phyloP scores from a whole-genome alignment of 2,888 invertebrate genomes.

The Tenodera sinensis region DNA sequence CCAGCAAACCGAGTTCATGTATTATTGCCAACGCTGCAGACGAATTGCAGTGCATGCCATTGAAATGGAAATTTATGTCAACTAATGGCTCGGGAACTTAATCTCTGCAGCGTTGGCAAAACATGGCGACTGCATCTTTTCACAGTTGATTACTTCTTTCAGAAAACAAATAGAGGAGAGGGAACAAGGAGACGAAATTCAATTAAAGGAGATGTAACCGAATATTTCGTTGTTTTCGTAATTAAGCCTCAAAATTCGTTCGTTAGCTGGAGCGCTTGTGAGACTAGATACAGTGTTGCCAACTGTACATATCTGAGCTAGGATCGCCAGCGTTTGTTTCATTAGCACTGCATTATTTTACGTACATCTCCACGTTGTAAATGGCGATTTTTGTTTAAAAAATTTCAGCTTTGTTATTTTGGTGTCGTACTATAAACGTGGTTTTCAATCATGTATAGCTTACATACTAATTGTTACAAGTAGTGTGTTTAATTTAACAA shows the following conservation, averaged over 20 bases:
- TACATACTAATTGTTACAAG: too few relatives aligned
- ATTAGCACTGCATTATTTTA: too few relatives aligned
- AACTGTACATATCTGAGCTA: neutral
- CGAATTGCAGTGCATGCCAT: neutral
- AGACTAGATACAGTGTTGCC: too few relatives aligned
- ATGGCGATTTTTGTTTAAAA: too few relatives aligned
- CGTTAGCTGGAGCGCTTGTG: too few relatives aligned
- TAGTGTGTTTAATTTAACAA: too few relatives aligned
- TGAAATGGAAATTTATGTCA: neutral
- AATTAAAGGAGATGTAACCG: neutral
- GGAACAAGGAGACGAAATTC: neutral
- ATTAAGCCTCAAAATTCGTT: neutral
- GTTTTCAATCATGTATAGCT: too few relatives aligned
- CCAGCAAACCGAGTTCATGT: neutral
- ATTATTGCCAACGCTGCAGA: neutral
- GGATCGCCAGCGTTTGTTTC: neutral
- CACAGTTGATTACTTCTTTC: neutral
- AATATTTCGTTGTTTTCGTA: neutral
- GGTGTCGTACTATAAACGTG: too few relatives aligned
- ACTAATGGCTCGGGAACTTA: neutral
- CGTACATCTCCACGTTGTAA: too few relatives aligned
- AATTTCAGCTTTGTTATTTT: too few relatives aligned
- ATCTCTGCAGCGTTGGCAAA: neutral
- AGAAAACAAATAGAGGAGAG: neutral
- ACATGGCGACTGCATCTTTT: neutral